Percentiles rank a stretch among this genome's conserved stretches.
Conservation (phyloP, 2,888 invertebrate species). For the Bhutanitis thaidina region DNA sequence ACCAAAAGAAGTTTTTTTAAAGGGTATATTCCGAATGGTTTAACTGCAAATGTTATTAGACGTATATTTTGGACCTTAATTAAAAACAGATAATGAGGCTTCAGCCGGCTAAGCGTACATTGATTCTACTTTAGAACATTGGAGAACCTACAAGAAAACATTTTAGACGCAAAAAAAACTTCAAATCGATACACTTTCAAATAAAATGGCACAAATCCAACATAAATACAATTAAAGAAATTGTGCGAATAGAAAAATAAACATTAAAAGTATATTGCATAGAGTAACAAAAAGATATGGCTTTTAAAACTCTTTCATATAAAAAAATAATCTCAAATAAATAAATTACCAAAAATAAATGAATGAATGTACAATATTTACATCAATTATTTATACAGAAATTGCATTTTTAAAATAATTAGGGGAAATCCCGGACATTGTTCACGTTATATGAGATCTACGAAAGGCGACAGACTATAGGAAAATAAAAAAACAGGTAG, state of each 20-base stretch:
- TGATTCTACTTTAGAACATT: conserved; percentile 75
- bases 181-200: conserved; percentile 32
- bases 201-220: conserved; percentile 63
- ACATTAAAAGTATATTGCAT: conserved; percentile 42
- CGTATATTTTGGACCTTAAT: not conserved
- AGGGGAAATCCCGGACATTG: conserved; percentile 42
- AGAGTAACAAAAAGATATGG: conserved; percentile 68
- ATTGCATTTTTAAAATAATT: conserved; percentile 52
- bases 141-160: conserved; percentile 63
- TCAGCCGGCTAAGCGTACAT: conserved; percentile 67
- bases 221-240: conserved; percentile 38
- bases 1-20: too few species aligned
- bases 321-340: conserved; percentile 67
- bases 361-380: conserved; percentile 77
- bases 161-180: conserved; percentile 41
- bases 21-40: too few species aligned
- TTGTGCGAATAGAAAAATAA: conserved; percentile 31
- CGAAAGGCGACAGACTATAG: conserved; percentile 56
- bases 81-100: conserved; percentile 37
- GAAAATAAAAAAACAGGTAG: conserved; percentile 58
- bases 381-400: conserved; percentile 71
- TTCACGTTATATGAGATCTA: conserved; percentile 45
- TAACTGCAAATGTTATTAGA: too few species aligned
- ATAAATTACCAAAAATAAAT: conserved; percentile 56
- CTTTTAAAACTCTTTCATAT: conserved; percentile 54